phyloP scores from a whole-genome alignment of 1,140 invertebrate species.

The Meloidogyne hapla region DNA sequence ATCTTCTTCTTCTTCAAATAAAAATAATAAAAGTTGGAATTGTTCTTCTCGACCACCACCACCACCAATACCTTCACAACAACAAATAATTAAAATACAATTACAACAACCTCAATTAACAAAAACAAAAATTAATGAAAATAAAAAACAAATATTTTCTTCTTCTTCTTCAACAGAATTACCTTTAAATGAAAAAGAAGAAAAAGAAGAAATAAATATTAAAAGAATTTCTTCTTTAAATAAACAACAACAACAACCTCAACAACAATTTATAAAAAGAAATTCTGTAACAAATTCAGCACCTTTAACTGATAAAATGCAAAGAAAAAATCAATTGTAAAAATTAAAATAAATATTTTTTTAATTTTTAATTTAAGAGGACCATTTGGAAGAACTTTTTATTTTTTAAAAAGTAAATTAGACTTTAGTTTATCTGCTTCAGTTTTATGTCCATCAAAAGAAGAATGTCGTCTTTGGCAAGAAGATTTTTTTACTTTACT shows the following conservation, averaged over 20 bases:
- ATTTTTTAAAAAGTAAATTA: constrained; percentile 40
- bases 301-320: background rate
- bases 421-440: constrained; percentile 46
- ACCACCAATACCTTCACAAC: no score
- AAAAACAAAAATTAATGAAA: no score
- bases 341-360: background rate
- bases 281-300: background rate
- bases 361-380: constrained; percentile 27
- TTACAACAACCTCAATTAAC: no score
- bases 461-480: constrained; percentile 47
- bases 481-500: constrained; percentile 50
- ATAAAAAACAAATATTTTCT: no score
- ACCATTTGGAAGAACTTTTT: constrained; percentile 36
- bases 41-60: no score
- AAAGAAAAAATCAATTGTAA: constrained; percentile 18
- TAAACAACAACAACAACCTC: background rate
- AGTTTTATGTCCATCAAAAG: constrained; percentile 42
- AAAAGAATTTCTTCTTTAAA: no score
- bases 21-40: no score
- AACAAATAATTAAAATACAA: no score
- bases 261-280: background rate
- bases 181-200: no score
- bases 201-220: no score
- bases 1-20: no score
- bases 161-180: no score